Conservation (phyloP, 2,888 invertebrate species). For the Resseliella maxima region DNA sequence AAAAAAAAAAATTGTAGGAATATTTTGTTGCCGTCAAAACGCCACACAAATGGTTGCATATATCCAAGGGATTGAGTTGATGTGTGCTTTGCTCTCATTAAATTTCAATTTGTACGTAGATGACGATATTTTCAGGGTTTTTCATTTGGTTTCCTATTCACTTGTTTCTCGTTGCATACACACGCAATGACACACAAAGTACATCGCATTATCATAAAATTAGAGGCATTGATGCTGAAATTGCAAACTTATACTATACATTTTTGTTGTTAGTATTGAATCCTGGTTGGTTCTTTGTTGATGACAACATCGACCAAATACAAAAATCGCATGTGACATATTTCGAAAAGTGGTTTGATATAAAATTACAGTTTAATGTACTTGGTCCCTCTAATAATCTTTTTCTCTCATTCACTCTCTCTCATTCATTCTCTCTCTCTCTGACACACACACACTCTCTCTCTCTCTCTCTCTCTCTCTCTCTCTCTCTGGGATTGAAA, state of each 20-base stretch:
- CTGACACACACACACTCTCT: no score
- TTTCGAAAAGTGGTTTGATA: constrained; percentile 49
- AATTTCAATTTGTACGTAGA: constrained; percentile 26
- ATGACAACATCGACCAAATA: not conserved
- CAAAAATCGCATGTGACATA: constrained; percentile 44
- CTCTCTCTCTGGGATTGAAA: not conserved
- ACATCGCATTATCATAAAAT: constrained; percentile 48
- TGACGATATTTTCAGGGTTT: not conserved
- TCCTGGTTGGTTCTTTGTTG: not conserved
- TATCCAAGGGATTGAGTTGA: constrained; percentile 50
- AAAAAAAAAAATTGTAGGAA: not conserved
- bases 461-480: no score
- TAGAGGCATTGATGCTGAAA: constrained; percentile 49
- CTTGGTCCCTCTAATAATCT: not conserved
- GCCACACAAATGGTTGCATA: not conserved
- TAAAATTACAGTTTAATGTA: constrained; percentile 47
- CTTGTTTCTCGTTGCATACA: constrained; percentile 14
- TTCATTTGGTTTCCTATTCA: no score
- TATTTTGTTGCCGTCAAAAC: not conserved
- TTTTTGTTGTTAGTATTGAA: not conserved
- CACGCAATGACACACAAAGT: constrained; percentile 17
- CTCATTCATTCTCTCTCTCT: no score
- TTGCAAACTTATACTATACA: constrained; percentile 5
- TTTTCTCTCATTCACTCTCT: no score
- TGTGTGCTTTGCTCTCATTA: constrained; percentile 38